Base-by-base conservation (phyloP, 2,113 vertebrate genomes). In the Stegastes partitus region DNA sequence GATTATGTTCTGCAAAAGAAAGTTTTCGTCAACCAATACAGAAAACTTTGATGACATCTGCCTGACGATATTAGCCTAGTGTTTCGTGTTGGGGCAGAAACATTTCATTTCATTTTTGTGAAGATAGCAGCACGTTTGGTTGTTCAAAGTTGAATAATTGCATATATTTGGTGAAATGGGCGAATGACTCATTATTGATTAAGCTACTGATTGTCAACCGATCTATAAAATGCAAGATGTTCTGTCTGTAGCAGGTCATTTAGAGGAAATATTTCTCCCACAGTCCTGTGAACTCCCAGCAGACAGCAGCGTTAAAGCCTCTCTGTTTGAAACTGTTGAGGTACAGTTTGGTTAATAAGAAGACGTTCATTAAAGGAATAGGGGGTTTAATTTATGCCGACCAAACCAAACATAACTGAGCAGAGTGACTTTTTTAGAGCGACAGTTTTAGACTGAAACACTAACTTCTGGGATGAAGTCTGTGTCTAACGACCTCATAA, bases 271-370 rank as follows among this genome's bases (percentile, higher is more conserved):
- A 5, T 28, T 56, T 28, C 11, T 16, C 23, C 0, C 39, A n/a
- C n/a, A 26, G 39, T 21, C 18, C 51, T n/a, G n/a, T 28, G 15
- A 63, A 16, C 16, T 37, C 0, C 5, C 3, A 0, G 4, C 54
- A 57, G 51, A 45, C 14, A 23, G 15, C 39, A 65, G 5, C 25
- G 5, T 42, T 42, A 67, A 58, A 42, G 11, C 3, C 39, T 19
- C 0, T 37, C 25, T 57, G 22, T 58, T 76, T 51, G 31, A 21
- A 2, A 19, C 18, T 61, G 3, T 39, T 49, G n/a, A 9, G 18
- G 9, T 42, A 42, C 39, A 57, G 42, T 58, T 58, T 22, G 58
- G 56, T 19, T 21, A 23, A 58, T 58, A 21, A 58, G 42, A 70
- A 10, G 26, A 5, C 21, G 19, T 39, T 51, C 31, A 4, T 4